phyloP scores from a whole-genome alignment of 2,113 vertebrate genomes.

The Hystrix cristata region DNA sequence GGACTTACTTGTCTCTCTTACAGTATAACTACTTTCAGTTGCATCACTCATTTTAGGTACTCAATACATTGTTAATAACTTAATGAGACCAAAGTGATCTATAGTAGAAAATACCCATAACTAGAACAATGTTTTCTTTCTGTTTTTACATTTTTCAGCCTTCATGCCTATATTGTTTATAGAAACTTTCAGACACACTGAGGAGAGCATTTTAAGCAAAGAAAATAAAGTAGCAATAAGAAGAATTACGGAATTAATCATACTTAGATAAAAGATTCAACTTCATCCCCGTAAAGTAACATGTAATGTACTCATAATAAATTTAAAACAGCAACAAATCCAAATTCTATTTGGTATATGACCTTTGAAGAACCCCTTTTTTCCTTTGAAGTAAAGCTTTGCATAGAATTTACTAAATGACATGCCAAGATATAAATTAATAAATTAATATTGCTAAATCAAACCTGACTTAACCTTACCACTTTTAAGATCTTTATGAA shows the following conservation, averaged over 20 bases:
- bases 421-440: background rate
- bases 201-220: background rate
- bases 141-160: background rate
- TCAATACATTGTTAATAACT: background rate
- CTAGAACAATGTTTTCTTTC: background rate
- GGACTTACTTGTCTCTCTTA: background rate
- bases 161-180: background rate
- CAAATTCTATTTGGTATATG: background rate
- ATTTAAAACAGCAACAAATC: background rate
- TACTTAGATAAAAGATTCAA: background rate
- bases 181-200: background rate
- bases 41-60: background rate
- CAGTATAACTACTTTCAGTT: background rate
- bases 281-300: background rate
- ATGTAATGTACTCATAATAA: background rate
- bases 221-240: background rate
- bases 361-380: background rate
- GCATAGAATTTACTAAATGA: background rate
- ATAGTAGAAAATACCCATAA: background rate
- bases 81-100: background rate
- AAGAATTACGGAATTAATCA: constrained; percentile 8
- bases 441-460: background rate
- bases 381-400: background rate
- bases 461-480: background rate
- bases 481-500: background rate